Base-by-base conservation (phyloP, 2,888 invertebrate species). In the Neria commutata region DNA sequence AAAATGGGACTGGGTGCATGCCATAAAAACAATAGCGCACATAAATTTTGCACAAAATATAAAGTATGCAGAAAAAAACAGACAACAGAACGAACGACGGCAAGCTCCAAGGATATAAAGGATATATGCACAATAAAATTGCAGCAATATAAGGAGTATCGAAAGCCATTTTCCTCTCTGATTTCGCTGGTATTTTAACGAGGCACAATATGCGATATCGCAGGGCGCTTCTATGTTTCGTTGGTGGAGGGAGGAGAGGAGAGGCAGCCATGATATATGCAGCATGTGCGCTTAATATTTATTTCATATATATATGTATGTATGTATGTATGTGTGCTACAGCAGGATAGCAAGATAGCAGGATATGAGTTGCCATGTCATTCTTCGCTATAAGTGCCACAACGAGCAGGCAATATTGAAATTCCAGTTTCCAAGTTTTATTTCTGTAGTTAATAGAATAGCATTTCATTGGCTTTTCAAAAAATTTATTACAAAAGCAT, bases 21-120 rank as follows among this genome's bases (percentile, higher is more conserved):
- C 74, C 76, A 74, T 75, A 75, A 73, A 73, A 75, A 75, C 76
- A 73, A 75, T 71, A 73, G 74, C 74, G 73, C 71, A 73, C 76
- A 74, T 74, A 74, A 76, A 74, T 74, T 74, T 69, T 64, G 57
- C 67, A 68, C 73, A 72, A 76, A 75, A 73, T 67, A 62, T 62
- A 59, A 61, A 61, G 61, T 58, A 61, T 52, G 54, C 61, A 61
- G 47, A 55, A 34, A 24, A 53, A 16, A 47, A 34, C 26, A 49
- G 21, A 54, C 47, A 54, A 34, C 29, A 58, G 52, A 37, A 46
- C 49, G 29, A 50, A 56, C 48, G 57, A 53, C 45, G 57, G 48
- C 49, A 60, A 40, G 29, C 40, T 56, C 48, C 19, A 51, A 26
- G 42, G 47, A n/a, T 42, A 51, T 25, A 47, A 54, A 42, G 21